Evolutionary conservation across 64 coral and sea anemone genomes (phyloP).

Genomic region (Actinia equina): DNA sequence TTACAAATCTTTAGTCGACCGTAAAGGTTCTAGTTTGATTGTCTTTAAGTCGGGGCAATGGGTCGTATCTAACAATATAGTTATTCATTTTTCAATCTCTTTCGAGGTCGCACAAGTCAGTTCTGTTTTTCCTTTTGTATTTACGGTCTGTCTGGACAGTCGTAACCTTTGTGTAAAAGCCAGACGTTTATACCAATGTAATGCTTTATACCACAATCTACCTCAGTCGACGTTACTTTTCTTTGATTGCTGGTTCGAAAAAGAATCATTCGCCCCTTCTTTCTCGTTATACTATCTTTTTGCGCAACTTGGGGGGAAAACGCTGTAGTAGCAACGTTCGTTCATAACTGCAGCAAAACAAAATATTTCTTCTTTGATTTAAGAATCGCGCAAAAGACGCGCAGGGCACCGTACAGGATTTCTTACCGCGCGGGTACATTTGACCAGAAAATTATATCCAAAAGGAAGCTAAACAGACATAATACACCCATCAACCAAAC

Average conservation of each 20-base stretch:
- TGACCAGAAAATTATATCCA: background rate
- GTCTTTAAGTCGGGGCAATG: background rate
- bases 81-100: background rate
- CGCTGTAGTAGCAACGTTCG: background rate
- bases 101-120: constrained; percentile 1
- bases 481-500: background rate
- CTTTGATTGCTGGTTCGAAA: background rate
- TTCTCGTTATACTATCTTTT: background rate
- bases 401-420: background rate
- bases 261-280: background rate
- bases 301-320: background rate
- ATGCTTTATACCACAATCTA: background rate
- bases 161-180: background rate
- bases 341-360: background rate
- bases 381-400: background rate
- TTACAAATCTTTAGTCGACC: background rate
- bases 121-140: background rate
- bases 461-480: background rate
- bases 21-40: background rate
- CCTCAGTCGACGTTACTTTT: background rate
- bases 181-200: background rate
- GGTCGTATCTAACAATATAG: background rate
- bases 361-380: background rate
- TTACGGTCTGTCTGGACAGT: background rate
- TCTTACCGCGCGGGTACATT: background rate